Evolutionary conservation across 2,113 vertebrate genomes (phyloP).

Genomic region (Xerus inauris): DNA sequence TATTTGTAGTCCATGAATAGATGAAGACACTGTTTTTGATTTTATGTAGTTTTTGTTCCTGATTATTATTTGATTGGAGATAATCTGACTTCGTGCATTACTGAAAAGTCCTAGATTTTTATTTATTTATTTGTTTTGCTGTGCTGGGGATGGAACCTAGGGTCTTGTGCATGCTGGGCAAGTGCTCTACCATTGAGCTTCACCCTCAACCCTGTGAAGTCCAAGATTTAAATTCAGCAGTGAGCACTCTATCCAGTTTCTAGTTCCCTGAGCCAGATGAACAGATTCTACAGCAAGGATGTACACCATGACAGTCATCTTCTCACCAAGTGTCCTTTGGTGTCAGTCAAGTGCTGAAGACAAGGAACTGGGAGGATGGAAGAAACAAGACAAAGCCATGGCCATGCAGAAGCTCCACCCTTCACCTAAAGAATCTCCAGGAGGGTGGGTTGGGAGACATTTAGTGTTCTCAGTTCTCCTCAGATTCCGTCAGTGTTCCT

Average conservation of each 20-base stretch:
- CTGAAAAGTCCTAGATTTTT: neutral
- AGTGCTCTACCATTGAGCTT: neutral
- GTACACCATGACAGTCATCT: neutral
- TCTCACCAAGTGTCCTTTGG: neutral
- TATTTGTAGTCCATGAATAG: neutral
- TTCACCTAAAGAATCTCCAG: neutral
- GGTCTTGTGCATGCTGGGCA: too few species aligned
- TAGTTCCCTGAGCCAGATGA: neutral
- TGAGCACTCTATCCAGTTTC: neutral
- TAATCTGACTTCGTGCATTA: neutral
- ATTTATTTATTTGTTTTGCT: neutral
- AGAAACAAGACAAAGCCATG: neutral
- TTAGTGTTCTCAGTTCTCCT: neutral
- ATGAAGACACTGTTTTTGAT: neutral
- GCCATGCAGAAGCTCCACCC: neutral
- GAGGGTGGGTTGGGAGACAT: neutral
- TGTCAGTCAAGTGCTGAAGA: neutral
- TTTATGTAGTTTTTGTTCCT: neutral
- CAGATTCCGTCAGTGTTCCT: neutral
- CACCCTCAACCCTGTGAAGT: neutral
- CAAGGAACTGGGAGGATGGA: neutral
- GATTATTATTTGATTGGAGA: constrained; percentile 3
- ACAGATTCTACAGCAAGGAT: neutral
- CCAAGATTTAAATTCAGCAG: neutral
- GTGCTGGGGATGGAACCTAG: neutral